A percentile compares a stretch with the other conserved stretches of the same genome.
Evolutionary conservation across 2,888 invertebrate genomes (phyloP).

Genomic region (Lycaena phlaeas): DNA sequence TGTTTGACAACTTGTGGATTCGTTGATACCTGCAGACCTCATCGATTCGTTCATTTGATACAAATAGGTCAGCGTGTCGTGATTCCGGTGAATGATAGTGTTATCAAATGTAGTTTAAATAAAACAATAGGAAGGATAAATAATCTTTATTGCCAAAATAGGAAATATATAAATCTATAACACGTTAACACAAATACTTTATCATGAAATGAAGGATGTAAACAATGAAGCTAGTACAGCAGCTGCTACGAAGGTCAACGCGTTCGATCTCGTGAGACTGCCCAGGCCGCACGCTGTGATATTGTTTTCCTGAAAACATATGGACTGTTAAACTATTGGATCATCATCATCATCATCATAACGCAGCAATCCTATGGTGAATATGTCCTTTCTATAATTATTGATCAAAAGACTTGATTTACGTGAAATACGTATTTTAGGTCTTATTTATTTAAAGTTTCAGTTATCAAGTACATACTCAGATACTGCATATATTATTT

Average conservation of each 20-base stretch:
- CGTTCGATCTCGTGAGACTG: constrained; percentile 31
- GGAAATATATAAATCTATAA: constrained; percentile 54
- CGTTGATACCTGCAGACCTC: constrained; percentile 33
- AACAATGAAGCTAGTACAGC: constrained; percentile 25
- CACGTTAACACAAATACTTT: constrained; percentile 1
- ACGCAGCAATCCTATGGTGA: too few relatives aligned
- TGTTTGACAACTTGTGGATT: constrained; percentile 29
- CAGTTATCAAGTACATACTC: too few relatives aligned
- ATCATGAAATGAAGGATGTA: constrained; percentile 25
- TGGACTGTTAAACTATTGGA: too few relatives aligned
- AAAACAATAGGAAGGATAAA: constrained; percentile 34
- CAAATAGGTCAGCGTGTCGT: constrained; percentile 49
- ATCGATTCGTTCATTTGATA: constrained; percentile 44
- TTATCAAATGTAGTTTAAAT: too few relatives aligned
- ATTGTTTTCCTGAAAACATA: constrained; percentile 43
- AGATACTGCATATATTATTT: too few relatives aligned
- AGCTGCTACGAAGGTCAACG: constrained; percentile 26
- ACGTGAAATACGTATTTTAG: too few relatives aligned
- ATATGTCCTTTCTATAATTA: too few relatives aligned
- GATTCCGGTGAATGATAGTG: constrained; percentile 5
- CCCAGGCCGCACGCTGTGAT: constrained; percentile 54
- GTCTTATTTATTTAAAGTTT: too few relatives aligned
- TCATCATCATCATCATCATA: too few relatives aligned
- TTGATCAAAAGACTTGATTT: too few relatives aligned
- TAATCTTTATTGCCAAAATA: constrained; percentile 57